These are phyloP conservation scores for Cistogaster globosa DNA, from an alignment of 2,888 invertebrate genomes.

Conservation along the genomic window DNA sequence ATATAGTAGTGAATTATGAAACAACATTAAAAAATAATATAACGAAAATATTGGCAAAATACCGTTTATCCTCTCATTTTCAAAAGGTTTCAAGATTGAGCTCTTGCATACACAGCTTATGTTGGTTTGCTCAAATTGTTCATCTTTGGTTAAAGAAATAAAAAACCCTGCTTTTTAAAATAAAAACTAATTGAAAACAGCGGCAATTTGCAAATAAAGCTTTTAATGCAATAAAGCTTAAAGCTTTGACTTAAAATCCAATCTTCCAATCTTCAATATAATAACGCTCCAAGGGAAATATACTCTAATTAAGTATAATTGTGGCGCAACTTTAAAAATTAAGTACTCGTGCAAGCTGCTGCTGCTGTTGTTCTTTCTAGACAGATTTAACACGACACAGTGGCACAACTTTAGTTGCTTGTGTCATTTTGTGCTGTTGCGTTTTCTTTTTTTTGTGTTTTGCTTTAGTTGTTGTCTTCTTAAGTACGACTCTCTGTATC, in stretches of 20 bases:
- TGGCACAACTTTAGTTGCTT: slow-evolving; percentile 16
- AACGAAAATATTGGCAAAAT: too few species aligned
- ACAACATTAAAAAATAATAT: too few species aligned
- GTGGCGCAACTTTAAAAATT: slow-evolving; percentile 27
- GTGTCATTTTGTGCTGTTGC: slow-evolving; percentile 4
- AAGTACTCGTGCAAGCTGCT: slow-evolving; percentile 4
- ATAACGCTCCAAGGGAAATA: slow-evolving; percentile 6
- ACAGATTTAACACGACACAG: slow-evolving; percentile 20
- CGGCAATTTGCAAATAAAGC: background rate
- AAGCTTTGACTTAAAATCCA: slow-evolving; percentile 5
- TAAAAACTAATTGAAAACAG: too few species aligned
- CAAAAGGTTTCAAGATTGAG: too few species aligned
- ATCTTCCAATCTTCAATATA: slow-evolving; percentile 10
- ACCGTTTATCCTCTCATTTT: too few species aligned
- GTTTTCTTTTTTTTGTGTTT: background rate
- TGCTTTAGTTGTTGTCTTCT: slow-evolving; percentile 13
- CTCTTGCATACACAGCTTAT: too few species aligned
- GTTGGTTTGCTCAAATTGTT: too few species aligned
- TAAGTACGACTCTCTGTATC: slow-evolving; percentile 10
- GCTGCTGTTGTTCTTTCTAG: background rate
- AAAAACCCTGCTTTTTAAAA: too few species aligned
- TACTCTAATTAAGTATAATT: slow-evolving; percentile 42
- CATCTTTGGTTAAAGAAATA: too few species aligned
- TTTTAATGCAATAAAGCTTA: background rate
- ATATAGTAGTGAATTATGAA: too few species aligned